Evolutionary conservation across 2,888 invertebrate species (phyloP), one percentile per base, ranked within the genome.

Genomic region (Ethmia dodecea): DNA sequence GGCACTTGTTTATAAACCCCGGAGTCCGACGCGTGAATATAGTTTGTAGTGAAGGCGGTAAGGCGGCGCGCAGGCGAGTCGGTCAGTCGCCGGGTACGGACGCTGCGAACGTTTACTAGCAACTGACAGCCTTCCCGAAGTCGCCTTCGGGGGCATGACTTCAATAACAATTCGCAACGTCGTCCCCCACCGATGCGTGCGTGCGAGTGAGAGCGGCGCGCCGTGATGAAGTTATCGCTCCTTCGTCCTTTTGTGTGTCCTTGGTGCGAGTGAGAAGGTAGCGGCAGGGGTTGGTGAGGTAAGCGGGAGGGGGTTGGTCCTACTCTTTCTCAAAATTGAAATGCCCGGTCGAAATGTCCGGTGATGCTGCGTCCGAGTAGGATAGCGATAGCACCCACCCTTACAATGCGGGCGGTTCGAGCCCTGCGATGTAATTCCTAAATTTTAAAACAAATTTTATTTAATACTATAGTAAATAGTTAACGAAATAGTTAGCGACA

Each of bases 271-370:
- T 65, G 77, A 75, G 80, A 84, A 55, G 57, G 68, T 39, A 39
- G 58, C 45, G 45, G 59, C 60, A 61, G 74, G 70, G 61, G 58
- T 53, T 47, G 57, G 44, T 51, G 48, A 45, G 68, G 47, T 59
- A 66, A 50, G 74, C 62, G 76, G 64, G 67, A 53, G 65, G 75
- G 57, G 70, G 69, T 64, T 74, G 78, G 78, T 83, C 80, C 83
- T 83, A 80, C 86, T 84, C 84, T 87, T 86, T 86, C 86, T 87
- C 86, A 84, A 86, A 87, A 87, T 87, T 87, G 86, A 86, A 87
- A 86, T 86, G 86, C 86, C 86, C 86, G 86, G 86, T 84, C 86
- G 86, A 86, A 86, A 83, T 87, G 86, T 86, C 86, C 86, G 81
- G 86, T 78, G 84, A 84, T 78, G 86, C 84, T 84, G 83, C 78